Percentiles rank a stretch among this genome's conserved stretches.
phyloP scores from a whole-genome alignment of 92 coral and sea anemone species.

The Virgularia gustaviana region DNA sequence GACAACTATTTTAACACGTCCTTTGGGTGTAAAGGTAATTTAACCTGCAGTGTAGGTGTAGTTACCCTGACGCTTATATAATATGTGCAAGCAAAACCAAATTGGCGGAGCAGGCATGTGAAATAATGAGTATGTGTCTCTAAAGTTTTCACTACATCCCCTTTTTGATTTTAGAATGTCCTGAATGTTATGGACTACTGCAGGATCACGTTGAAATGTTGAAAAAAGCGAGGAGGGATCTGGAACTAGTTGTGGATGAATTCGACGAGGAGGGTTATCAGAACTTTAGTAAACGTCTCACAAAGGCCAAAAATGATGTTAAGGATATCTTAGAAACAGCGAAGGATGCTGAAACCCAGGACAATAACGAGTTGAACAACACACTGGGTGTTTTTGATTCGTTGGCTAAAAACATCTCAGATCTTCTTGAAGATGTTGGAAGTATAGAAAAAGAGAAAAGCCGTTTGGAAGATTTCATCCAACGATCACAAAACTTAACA shows the following conservation, averaged over 20 bases:
- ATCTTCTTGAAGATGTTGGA: too few relatives aligned
- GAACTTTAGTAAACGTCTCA: conserved; percentile 63
- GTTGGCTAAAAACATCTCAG: conserved; percentile 40
- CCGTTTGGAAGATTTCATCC: neutral
- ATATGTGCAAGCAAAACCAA: neutral
- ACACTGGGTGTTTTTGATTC: conserved; percentile 49
- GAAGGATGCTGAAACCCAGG: conserved; percentile 55
- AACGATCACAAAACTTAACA: neutral
- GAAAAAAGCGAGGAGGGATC: conserved; percentile 39
- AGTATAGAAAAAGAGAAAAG: too few relatives aligned
- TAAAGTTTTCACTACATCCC: neutral
- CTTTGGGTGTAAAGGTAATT: conserved; percentile 80
- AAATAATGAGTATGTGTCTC: neutral
- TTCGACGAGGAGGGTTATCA: conserved; percentile 68
- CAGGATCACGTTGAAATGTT: conserved; percentile 60
- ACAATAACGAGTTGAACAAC: conserved; percentile 54
- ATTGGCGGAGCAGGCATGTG: neutral
- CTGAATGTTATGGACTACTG: conserved; percentile 82
- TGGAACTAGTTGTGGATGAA: conserved; percentile 46
- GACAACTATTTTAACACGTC: conserved; percentile 88
- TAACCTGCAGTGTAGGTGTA: too few relatives aligned
- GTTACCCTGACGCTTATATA: neutral
- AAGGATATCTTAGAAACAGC: conserved; percentile 57
- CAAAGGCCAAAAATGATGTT: conserved; percentile 28
- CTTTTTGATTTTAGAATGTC: conserved; percentile 62